A percentile compares a stretch with the other conserved stretches of the same genome.
Conservation (phyloP, 2,113 vertebrate species). For the Scomber colias region DNA sequence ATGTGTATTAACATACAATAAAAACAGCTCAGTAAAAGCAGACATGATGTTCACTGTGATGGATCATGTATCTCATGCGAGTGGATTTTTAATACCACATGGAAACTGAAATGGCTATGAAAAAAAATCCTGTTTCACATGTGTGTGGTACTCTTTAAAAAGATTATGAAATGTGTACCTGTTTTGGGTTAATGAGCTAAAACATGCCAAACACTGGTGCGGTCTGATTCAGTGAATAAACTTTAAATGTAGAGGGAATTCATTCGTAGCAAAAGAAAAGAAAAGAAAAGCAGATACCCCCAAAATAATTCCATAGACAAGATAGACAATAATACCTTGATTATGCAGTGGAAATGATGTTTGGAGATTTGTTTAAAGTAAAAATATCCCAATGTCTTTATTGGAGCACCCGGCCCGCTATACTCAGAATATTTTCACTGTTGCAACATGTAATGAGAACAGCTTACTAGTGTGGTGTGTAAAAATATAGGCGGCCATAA, state of each 20-base stretch:
- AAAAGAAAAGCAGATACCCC: slow-evolving; percentile 3
- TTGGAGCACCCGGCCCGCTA: neutral
- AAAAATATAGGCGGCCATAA: neutral
- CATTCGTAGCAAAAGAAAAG: slow-evolving; percentile 2
- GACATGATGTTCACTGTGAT: slow-evolving; percentile 17
- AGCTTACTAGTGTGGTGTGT: neutral
- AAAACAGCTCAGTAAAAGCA: slow-evolving; percentile 26
- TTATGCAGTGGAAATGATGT: slow-evolving; percentile 28
- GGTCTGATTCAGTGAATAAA: neutral
- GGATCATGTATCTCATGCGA: slow-evolving; percentile 18
- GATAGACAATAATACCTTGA: slow-evolving; percentile 20
- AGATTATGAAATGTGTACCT: slow-evolving; percentile 2
- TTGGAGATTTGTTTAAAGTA: slow-evolving; percentile 11
- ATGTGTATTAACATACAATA: slow-evolving; percentile 2
- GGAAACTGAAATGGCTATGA: slow-evolving; percentile 16
- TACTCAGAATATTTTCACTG: no score
- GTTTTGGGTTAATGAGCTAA: neutral
- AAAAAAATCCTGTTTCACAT: neutral
- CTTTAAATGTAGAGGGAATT: slow-evolving; percentile 16
- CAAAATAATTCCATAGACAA: slow-evolving; percentile 23
- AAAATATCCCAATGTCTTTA: slow-evolving; percentile 4
- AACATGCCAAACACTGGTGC: slow-evolving; percentile 10
- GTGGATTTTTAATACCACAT: slow-evolving; percentile 16
- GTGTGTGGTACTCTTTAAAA: neutral
- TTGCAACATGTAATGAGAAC: no score